Evolutionary conservation across 2,888 invertebrate species (phyloP).

Genomic region (Sarcophaga carnaria): DNA sequence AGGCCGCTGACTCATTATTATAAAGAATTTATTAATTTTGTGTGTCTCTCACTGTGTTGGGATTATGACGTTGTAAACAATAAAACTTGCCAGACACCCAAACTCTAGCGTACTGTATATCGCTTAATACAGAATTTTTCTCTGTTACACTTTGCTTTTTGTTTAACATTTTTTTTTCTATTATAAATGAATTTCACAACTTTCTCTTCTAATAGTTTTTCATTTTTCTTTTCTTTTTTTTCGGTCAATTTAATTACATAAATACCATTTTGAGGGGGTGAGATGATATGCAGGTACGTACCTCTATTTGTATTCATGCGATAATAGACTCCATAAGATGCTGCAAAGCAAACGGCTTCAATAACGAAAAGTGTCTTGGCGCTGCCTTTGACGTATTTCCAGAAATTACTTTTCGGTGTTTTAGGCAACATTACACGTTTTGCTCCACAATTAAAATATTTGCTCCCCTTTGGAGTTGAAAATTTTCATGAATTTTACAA

Average conservation of each 20-base stretch:
- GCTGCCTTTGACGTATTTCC: slow-evolving; percentile 83
- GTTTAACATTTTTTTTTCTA: neutral
- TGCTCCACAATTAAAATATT: slow-evolving; percentile 18
- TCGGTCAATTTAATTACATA: slow-evolving; percentile 26
- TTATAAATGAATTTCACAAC: neutral
- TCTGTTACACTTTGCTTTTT: neutral
- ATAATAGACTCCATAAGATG: slow-evolving; percentile 86
- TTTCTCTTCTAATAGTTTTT: neutral
- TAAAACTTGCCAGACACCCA: too few relatives aligned
- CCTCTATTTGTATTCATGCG: slow-evolving; percentile 88
- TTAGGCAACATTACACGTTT: slow-evolving; percentile 85
- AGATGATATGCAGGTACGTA: slow-evolving; percentile 77
- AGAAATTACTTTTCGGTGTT: slow-evolving; percentile 84
- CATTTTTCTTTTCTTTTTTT: neutral
- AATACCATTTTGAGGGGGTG: neutral
- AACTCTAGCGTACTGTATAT: too few relatives aligned
- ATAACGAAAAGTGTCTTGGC: slow-evolving; percentile 84
- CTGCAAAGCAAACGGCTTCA: slow-evolving; percentile 85
- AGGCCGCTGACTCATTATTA: slow-evolving; percentile 28
- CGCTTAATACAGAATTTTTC: too few relatives aligned
- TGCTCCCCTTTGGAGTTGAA: neutral
- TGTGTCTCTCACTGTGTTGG: neutral
- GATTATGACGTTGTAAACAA: slow-evolving; percentile 12
- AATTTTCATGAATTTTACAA: slow-evolving; percentile 22
- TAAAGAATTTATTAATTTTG: slow-evolving; percentile 5